Evolutionary conservation across 2,888 invertebrate species (phyloP).

Genomic region (Phyllotreta cruciferae): DNA sequence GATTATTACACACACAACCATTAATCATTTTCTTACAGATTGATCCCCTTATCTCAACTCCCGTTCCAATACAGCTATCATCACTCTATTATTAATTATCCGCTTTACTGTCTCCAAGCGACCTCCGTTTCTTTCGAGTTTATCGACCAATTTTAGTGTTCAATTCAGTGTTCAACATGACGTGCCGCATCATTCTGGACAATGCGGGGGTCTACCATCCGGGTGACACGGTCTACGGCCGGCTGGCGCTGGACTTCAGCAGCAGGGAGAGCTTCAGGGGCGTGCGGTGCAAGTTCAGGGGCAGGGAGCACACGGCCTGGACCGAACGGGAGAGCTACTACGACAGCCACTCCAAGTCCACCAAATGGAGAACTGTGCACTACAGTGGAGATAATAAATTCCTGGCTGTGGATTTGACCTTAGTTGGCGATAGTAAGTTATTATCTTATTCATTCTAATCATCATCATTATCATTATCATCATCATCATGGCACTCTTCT

Average conservation of each 20-base stretch:
- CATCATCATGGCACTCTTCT: no score
- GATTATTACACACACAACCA: no score
- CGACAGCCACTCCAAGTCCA: slow-evolving; percentile 33
- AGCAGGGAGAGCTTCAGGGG: slow-evolving; percentile 38
- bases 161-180: slow-evolving; percentile 25
- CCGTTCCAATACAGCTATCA: not conserved
- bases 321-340: slow-evolving; percentile 39
- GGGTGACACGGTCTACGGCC: slow-evolving; percentile 38
- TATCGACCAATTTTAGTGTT: not conserved
- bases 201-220: slow-evolving; percentile 33
- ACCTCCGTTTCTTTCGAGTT: no score
- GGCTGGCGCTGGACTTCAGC: slow-evolving; percentile 36
- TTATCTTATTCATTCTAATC: no score
- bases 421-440: slow-evolving; percentile 40
- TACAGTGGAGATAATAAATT: slow-evolving; percentile 41
- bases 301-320: slow-evolving; percentile 46
- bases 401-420: slow-evolving; percentile 31
- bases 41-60: no score
- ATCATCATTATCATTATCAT: no score
- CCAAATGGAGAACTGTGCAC: slow-evolving; percentile 35
- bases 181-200: slow-evolving; percentile 24
- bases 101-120: no score
- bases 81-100: not conserved
- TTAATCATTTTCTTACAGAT: no score
- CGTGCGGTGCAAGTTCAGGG: slow-evolving; percentile 35